Conservation (phyloP, 2,797 vertebrate genomes). For the Sebastes miniatus region DNA sequence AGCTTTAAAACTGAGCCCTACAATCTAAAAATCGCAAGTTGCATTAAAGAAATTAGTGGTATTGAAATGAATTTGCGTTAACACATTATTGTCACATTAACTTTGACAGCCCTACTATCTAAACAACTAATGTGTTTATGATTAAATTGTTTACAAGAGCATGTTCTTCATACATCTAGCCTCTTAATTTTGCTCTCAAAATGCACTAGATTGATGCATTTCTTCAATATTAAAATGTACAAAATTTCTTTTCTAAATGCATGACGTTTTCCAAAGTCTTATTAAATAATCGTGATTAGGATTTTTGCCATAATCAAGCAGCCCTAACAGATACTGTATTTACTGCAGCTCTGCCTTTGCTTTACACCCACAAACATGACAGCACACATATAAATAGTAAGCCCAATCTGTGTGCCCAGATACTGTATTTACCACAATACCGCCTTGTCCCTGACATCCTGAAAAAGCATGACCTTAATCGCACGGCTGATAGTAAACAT, state of each 20-base stretch:
- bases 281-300: neutral
- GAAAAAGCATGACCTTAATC: constrained; percentile 14
- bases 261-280: neutral
- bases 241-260: neutral
- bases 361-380: constrained; percentile 4
- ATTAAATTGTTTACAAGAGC: neutral
- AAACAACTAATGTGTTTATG: too few relatives aligned
- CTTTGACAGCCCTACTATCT: too few relatives aligned
- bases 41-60: too few relatives aligned
- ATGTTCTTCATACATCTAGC: neutral
- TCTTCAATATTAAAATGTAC: neutral
- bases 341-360: constrained; percentile 7
- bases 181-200: neutral
- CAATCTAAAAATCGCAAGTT: too few relatives aligned
- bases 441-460: constrained; percentile 9
- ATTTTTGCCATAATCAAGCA: neutral
- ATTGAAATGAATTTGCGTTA: too few relatives aligned
- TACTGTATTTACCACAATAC: constrained; percentile 5
- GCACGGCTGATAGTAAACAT: constrained; percentile 5
- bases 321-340: neutral
- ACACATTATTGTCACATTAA: too few relatives aligned
- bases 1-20: too few relatives aligned
- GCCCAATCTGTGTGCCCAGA: neutral
- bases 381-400: neutral
- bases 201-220: too few relatives aligned